These are phyloP conservation scores for Eupsilia transversa DNA, from an alignment of 2,888 invertebrate genomes.

Conservation along the genomic window DNA sequence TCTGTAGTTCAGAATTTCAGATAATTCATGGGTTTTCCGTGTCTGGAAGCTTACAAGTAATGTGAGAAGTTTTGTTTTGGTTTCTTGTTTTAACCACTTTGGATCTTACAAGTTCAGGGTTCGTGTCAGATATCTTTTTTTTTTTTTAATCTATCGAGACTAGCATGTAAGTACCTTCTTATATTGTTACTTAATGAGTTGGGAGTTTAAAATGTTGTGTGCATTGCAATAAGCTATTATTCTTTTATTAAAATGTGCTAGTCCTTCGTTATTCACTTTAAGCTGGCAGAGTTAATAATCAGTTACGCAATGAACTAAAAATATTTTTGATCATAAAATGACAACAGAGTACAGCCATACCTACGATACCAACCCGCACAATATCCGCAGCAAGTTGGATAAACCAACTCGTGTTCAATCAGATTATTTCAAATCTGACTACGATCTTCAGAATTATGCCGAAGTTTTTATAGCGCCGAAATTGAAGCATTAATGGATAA, in stretches of 20 bases:
- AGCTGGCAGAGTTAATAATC: neutral
- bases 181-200: neutral
- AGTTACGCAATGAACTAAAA: neutral
- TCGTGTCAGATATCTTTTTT: neutral
- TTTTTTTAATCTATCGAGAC: neutral
- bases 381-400: slow-evolving; percentile 16
- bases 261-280: neutral
- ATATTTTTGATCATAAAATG: neutral
- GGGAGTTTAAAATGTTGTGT: neutral
- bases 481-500: slow-evolving; percentile 15
- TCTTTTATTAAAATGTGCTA: neutral
- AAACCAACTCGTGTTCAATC: slow-evolving; percentile 21
- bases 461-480: slow-evolving; percentile 29
- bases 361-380: neutral
- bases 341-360: neutral
- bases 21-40: neutral
- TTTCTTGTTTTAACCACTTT: neutral
- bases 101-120: neutral
- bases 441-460: slow-evolving; percentile 28
- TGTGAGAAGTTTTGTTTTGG: neutral
- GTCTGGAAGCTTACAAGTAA: neutral
- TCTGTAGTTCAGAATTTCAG: neutral
- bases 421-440: slow-evolving; percentile 36
- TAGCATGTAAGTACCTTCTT: too few species aligned
- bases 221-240: neutral